A percentile compares a stretch with the other conserved stretches of the same genome.
Conservation (phyloP, 2,888 invertebrate species). For the Athalia circularis region DNA sequence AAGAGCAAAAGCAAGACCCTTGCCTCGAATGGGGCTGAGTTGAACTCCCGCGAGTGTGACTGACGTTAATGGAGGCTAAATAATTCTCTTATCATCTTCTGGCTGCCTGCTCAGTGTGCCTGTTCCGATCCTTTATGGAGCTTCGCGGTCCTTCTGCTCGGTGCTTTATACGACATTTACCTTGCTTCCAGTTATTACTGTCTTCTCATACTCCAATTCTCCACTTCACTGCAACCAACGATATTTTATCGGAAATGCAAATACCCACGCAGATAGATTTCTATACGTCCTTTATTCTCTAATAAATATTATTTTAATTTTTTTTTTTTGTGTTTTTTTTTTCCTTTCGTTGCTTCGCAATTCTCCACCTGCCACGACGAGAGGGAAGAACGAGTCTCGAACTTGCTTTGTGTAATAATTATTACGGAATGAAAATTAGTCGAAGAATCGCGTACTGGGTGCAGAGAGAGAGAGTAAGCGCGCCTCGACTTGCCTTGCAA, state of each 20-base stretch:
- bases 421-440: not conserved
- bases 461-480: no score
- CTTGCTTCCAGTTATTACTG: not conserved
- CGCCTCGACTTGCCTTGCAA: constrained; percentile 15
- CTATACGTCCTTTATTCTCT: no score
- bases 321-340: no score
- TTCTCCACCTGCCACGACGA: no score
- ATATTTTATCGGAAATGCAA: no score
- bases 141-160: constrained; percentile 26
- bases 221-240: not conserved
- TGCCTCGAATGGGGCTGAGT: constrained; percentile 20
- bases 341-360: no score
- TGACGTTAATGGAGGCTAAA: constrained; percentile 71
- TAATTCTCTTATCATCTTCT: constrained; percentile 66
- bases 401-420: constrained; percentile 14
- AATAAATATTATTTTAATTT: no score
- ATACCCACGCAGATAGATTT: no score
- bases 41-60: constrained; percentile 59
- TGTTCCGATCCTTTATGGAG: not conserved
- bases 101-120: constrained; percentile 50
- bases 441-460: not conserved
- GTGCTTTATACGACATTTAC: not conserved
- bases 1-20: constrained; percentile 33
- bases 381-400: no score
- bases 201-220: not conserved